Evolutionary conservation across 2,113 vertebrate genomes (phyloP), one percentile per base, ranked within the genome.

Genomic region (Pachycephala philippinensis): DNA sequence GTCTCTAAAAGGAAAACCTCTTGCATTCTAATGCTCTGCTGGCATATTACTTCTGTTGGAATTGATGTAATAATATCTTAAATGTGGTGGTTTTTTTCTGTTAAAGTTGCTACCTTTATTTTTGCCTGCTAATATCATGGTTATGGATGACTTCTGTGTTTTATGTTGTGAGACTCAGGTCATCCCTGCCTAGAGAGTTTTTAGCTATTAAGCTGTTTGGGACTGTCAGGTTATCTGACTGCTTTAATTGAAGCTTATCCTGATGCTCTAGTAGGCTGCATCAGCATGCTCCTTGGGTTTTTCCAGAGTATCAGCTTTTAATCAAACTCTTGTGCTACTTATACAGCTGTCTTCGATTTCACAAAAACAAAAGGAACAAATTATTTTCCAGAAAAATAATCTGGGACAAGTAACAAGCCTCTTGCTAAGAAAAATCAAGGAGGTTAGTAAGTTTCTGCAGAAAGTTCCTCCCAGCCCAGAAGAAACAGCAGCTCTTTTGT

Each of bases 1-100:
- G 44, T 84, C 87, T 89, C 35, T 64, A 1, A 47, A 71, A 49
- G 31, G 71, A 80, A 56, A 63, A 1, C 16, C 15, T 28, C 24
- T 84, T 90, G 71, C 33, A 64, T 96, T 89, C 35, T 78, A 26
- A 74, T 66, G 30, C 52, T 93, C 35, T 90, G 61, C 42, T 92
- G 47, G 39, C 4, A 9, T 77, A 33, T 66, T 59, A 42, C 31
- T 80, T 82, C 10, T 5, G 1, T 13, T 49, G 30, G 31, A 94
- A 54, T 82, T 84, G 27, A 15, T 63, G 7, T 45, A 53, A 35
- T 37, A 50, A 13, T 68, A 18, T 31, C 23, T 42, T 83, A 66
- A 83, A 74, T 56, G 4, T 57, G 9, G 6, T 16, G 17, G 1
- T 0, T 1, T 12, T 75, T 68, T 35, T 5, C 27, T 74, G 7